Conservation (phyloP, 2,113 vertebrate species). For the Nothobranchius furzeri region DNA sequence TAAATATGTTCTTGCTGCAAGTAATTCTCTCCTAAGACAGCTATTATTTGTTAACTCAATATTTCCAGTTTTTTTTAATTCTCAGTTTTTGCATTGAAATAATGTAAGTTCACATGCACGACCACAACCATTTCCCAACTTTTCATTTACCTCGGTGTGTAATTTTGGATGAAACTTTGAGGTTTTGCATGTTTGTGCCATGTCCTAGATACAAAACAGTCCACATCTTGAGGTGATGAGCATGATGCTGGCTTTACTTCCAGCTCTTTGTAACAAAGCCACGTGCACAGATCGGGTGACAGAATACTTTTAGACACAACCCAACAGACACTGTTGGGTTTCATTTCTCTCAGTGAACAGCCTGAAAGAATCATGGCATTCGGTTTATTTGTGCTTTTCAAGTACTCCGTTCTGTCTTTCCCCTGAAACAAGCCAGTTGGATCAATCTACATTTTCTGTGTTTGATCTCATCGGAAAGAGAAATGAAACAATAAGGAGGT, state of each 20-base stretch:
- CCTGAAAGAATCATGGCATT: conserved; percentile 42
- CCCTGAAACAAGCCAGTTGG: conserved; percentile 23
- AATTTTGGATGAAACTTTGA: too few species aligned
- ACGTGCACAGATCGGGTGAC: conserved; percentile 38
- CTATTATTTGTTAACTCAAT: conserved; percentile 25
- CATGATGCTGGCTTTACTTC: conserved; percentile 20
- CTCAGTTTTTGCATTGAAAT: too few species aligned
- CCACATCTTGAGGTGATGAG: conserved; percentile 23
- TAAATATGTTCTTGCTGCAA: conserved; percentile 34
- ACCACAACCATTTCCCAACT: too few species aligned
- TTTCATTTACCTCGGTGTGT: too few species aligned
- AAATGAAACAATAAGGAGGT: conserved; percentile 21
- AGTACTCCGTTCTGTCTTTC: conserved; percentile 28
- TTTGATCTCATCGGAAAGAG: conserved; percentile 26
- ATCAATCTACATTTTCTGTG: conserved; percentile 14
- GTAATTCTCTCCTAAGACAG: conserved; percentile 10
- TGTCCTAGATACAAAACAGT: neutral
- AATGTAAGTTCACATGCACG: too few species aligned
- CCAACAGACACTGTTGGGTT: conserved; percentile 10
- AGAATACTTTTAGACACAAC: conserved; percentile 21
- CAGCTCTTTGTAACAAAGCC: conserved; percentile 4
- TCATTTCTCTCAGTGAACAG: conserved; percentile 34
- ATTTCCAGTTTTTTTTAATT: conserved; percentile 24
- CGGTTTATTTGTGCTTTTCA: conserved; percentile 36
- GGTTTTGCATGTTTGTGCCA: neutral